Base-by-base conservation (phyloP, 2,888 invertebrate genomes). In the Corbicula japonica region DNA sequence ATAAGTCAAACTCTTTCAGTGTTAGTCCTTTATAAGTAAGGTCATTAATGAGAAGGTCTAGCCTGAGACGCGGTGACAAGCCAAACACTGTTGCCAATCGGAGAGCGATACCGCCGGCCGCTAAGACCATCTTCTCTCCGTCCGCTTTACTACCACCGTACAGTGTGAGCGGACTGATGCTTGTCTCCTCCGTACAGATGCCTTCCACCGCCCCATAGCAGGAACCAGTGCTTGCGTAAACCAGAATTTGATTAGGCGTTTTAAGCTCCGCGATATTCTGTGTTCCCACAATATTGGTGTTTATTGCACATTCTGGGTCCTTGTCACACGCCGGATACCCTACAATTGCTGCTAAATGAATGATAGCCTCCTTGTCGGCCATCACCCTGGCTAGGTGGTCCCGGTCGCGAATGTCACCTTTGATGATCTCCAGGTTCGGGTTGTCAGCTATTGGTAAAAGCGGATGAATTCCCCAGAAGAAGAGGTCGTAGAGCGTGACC, bases 271-370 rank as follows among this genome's bases (percentile, higher is more conserved):
- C 85, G 8, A 93, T 65, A 50, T 86, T 90, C 38, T 79, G 70
- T 12, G 93, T 93, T 8, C 92, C 93, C 3, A 81, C 80, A 32
- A 91, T 91, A 72, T 93, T 93, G 12, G 91, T 88, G 6, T 84
- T 79, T 35, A 80, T 82, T 0, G 93, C 93, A 44, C 88, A 65
- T 12, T 88, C 87, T 0, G 90, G 92, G 60, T 93, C 89, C 62
- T 89, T 89, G 73, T 93, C 92, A 73, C 93, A 93, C 2, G 93
- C 93, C 4, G 93, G 93, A 75, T 92, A 93, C 10, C 93, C 93
- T 6, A 93, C 93, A 46, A 93, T 90, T 35, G 93, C 93, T 1
- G 93, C 93, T 73, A 93, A 77, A 76, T 93, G 93, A 50, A 93
- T 87, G 23, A 93, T 88, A 12, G 86, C 89, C n/a, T 87, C 86